These are phyloP conservation scores for Hyla sarda DNA, from an alignment of 2,113 vertebrate species.

Conservation along the genomic window DNA sequence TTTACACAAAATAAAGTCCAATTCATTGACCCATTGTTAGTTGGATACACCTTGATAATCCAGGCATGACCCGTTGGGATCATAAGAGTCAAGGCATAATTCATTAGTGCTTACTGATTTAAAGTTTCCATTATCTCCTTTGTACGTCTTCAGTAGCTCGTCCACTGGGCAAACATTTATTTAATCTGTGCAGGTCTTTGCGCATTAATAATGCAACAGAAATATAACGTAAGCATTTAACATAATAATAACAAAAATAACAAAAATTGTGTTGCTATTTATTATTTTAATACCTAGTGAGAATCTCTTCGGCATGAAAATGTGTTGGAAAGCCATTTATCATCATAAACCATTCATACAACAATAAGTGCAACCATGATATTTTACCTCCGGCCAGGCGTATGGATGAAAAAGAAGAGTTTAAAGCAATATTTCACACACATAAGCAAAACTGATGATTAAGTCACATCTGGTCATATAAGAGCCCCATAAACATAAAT, in stretches of 20 bases:
- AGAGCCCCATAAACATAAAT: background rate
- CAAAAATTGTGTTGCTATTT: constrained; percentile 8
- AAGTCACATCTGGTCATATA: constrained; percentile 43
- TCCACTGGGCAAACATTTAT: constrained; percentile 29
- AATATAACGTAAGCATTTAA: constrained; percentile 15
- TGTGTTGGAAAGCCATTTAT: constrained; percentile 6
- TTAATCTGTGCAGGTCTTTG: background rate
- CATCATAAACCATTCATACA: constrained; percentile 36
- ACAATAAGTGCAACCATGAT: background rate
- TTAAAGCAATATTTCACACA: constrained; percentile 36
- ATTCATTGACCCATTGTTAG: background rate
- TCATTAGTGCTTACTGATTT: background rate
- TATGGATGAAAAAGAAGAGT: background rate
- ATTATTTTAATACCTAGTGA: constrained; percentile 18
- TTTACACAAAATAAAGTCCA: background rate
- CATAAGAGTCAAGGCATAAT: background rate
- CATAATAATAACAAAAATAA: constrained; percentile 33
- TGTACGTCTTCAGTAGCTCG: background rate
- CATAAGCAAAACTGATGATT: constrained; percentile 27
- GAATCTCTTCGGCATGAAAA: background rate
- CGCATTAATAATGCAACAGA: constrained; percentile 40
- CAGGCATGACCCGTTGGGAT: background rate
- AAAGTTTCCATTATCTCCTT: constrained; percentile 4
- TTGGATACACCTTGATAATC: background rate
- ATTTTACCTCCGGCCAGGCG: constrained; percentile 27